Percentiles rank a stretch among this genome's conserved stretches.
These are phyloP conservation scores for Stegastes partitus DNA, from an alignment of 2,113 vertebrate species.

Conservation along the genomic window DNA sequence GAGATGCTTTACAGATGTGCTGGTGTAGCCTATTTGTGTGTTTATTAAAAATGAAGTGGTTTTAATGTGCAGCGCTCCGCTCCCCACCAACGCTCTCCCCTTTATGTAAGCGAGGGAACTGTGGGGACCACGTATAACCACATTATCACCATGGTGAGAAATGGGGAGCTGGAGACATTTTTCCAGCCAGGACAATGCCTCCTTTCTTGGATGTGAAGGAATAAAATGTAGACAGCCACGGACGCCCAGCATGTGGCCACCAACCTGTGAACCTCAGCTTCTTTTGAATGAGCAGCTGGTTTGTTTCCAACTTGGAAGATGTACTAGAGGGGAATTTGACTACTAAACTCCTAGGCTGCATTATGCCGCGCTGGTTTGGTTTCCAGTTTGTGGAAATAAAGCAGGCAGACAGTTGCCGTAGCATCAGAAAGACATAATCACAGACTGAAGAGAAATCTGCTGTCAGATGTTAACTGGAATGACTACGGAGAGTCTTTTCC, in stretches of 20 bases:
- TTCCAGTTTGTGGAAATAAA: constrained; percentile 7
- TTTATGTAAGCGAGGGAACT: constrained; percentile 15
- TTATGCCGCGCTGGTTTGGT: background rate
- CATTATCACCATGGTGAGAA: constrained; percentile 69
- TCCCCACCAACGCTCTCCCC: background rate
- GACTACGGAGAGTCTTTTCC: constrained; percentile 17
- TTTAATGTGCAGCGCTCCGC: no score
- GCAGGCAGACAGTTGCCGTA: background rate
- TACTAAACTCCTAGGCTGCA: background rate
- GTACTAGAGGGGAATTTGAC: background rate
- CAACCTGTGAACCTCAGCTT: constrained; percentile 40
- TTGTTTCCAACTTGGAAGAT: constrained; percentile 11
- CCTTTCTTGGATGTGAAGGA: constrained; percentile 40
- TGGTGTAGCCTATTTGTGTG: no score
- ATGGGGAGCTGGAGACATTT: constrained; percentile 33
- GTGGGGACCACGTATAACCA: constrained; percentile 38
- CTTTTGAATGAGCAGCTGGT: constrained; percentile 24
- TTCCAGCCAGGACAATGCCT: constrained; percentile 37
- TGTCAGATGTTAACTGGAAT: constrained; percentile 26
- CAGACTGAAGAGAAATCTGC: constrained; percentile 34
- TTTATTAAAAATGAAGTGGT: no score
- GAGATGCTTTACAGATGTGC: no score
- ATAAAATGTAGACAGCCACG: constrained; percentile 33
- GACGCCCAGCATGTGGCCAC: constrained; percentile 33
- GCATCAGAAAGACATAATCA: constrained; percentile 37